phyloP scores from a whole-genome alignment of 2,888 invertebrate genomes.

The Thymelicus sylvestris region DNA sequence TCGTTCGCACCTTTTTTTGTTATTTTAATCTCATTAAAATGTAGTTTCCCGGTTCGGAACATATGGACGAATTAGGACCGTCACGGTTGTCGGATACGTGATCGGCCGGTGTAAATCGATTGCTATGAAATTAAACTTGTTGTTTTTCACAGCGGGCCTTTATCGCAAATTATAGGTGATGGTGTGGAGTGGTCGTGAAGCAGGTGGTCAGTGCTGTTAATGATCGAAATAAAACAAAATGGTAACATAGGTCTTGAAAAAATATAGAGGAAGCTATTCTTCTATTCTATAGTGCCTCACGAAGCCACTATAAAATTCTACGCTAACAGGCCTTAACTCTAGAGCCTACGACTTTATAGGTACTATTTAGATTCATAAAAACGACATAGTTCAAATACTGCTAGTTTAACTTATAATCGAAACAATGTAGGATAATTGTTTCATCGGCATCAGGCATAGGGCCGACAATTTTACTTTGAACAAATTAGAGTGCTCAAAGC shows the following conservation, averaged over 20 bases:
- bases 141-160: slow-evolving; percentile 11
- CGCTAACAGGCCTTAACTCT: too few species aligned
- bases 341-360: too few species aligned
- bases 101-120: slow-evolving; percentile 32
- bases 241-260: not conserved
- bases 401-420: too few species aligned
- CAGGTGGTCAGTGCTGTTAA: not conserved
- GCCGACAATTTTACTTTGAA: too few species aligned
- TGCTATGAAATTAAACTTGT: slow-evolving; percentile 14
- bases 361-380: too few species aligned
- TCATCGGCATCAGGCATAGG: too few species aligned
- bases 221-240: not conserved
- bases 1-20: slow-evolving; percentile 72
- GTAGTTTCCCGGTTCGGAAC: slow-evolving; percentile 53
- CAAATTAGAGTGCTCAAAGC: too few species aligned
- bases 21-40: slow-evolving; percentile 68
- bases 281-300: not conserved
- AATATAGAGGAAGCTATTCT: not conserved
- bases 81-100: slow-evolving; percentile 29
- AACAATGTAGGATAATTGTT: too few species aligned
- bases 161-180: slow-evolving; percentile 8
- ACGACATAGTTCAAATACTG: too few species aligned
- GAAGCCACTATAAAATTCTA: too few species aligned
- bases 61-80: slow-evolving; percentile 49
- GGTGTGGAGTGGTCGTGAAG: not conserved